Conservation (phyloP, 2,888 invertebrate species). For the Margaritifera margaritifera region DNA sequence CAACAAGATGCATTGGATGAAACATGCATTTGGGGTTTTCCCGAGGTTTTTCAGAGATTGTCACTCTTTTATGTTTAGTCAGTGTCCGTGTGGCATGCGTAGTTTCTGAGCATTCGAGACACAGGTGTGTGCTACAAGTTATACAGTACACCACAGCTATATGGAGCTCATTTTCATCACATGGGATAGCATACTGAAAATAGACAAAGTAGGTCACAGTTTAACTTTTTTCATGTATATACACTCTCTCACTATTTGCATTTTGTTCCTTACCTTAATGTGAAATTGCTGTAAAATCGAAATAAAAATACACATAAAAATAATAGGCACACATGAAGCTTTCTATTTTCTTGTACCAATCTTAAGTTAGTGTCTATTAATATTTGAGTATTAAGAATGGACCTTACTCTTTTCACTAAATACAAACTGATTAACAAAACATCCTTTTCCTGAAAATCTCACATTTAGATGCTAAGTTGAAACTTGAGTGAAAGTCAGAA, state of each 20-base stretch:
- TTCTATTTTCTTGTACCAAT: too few relatives aligned
- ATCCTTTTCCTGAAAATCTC: too few relatives aligned
- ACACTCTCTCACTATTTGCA: neutral
- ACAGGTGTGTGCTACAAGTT: constrained; percentile 76
- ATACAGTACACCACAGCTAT: constrained; percentile 77
- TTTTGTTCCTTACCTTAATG: neutral
- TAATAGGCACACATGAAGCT: too few relatives aligned
- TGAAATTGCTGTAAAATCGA: neutral
- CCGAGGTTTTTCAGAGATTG: constrained; percentile 76
- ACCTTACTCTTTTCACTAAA: too few relatives aligned
- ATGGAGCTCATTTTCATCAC: constrained; percentile 77
- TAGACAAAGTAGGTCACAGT: constrained; percentile 7
- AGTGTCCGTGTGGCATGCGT: constrained; percentile 77
- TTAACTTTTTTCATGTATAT: constrained; percentile 1
- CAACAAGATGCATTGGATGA: constrained; percentile 76
- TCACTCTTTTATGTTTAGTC: constrained; percentile 76
- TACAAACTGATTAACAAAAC: too few relatives aligned
- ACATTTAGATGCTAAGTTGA: too few relatives aligned
- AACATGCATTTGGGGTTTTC: constrained; percentile 76
- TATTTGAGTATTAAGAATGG: too few relatives aligned
- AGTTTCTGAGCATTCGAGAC: constrained; percentile 75
- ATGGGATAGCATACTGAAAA: constrained; percentile 72
- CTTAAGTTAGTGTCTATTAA: too few relatives aligned
- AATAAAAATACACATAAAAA: too few relatives aligned
- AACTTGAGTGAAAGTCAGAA: too few relatives aligned